Evolutionary conservation across 1,140 invertebrate genomes (phyloP).

Genomic region (Coenobita brevimanus): DNA sequence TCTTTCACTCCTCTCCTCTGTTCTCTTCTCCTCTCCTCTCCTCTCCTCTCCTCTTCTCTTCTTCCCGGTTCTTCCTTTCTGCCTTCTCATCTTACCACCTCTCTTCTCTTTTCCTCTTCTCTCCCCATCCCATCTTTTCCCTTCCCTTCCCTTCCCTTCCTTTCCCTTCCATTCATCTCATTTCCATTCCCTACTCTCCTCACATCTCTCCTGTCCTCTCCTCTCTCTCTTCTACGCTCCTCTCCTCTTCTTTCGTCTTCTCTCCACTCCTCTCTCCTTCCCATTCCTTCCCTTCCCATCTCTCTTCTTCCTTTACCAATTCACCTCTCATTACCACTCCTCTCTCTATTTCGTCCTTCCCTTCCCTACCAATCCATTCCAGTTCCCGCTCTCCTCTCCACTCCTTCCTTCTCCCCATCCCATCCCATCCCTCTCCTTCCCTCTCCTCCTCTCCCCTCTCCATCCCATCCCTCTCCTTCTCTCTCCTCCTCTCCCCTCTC

Average conservation of each 20-base stretch:
- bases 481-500: neutral
- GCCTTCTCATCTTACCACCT: neutral
- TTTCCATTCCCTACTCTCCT: neutral
- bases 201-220: neutral
- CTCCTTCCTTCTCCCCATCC: slow-evolving; percentile 16
- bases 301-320: neutral
- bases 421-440: neutral
- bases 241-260: no score
- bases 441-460: neutral
- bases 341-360: neutral
- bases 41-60: no score
- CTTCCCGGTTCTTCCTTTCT: neutral
- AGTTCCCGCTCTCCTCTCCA: neutral
- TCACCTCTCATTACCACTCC: neutral
- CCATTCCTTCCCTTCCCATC: neutral
- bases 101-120: neutral
- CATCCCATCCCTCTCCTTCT: neutral
- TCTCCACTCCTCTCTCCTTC: neutral
- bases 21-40: no score
- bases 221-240: neutral
- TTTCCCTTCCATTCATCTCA: no score
- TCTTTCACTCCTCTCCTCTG: no score
- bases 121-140: neutral
- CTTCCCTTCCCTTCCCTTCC: neutral
- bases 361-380: neutral